Evolutionary conservation across 37 sponge, comb jelly and placozoan species (phyloP), one percentile per base, ranked within the genome.

Genomic region (Oopsacas minuta): DNA sequence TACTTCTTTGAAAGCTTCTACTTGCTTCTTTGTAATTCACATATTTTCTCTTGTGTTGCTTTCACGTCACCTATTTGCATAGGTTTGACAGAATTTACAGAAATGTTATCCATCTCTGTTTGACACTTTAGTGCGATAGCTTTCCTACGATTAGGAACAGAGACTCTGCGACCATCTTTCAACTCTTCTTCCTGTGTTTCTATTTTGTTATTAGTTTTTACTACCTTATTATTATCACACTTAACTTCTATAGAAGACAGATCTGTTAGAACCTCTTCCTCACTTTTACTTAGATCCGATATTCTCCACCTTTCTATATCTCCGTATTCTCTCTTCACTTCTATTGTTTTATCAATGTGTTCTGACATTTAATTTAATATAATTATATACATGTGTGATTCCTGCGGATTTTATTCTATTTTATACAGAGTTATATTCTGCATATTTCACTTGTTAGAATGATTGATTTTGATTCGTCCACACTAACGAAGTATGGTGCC

Each of bases 1-100:
- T 35, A 88, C 91, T 69, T 90, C 91, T 0, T 36, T 86, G 37
- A 90, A 90, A 0, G 91, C 91, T 3, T 61, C 75, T 34, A 61
- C 75, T n/a, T 61, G 75, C 30, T 61, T 61, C 22, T 61, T 61
- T 12, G 75, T 61, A 34, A 61, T 34, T n/a, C 75, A n/a, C 28
- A 61, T 34, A 61, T 34, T 32, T 61, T 34, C 22, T 61, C 75
- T 61, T 61, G 75, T 61, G 3, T 12, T 34, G 28, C 22, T 12
- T 61, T 61, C 7, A 61, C 28, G 30, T 61, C 75, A 7, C 20
- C 30, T n/a, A 10, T 10, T 5, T 10, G 75, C 51, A 12, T 46
- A 61, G 30, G 75, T 34, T 61, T 61, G 20, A n/a, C 75, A 22
- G 51, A 17, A 17, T 46, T 46, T 12, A 17, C 51, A 61, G 75